Conservation (phyloP, 2,888 invertebrate species). For the Andrena hattorfiana region DNA sequence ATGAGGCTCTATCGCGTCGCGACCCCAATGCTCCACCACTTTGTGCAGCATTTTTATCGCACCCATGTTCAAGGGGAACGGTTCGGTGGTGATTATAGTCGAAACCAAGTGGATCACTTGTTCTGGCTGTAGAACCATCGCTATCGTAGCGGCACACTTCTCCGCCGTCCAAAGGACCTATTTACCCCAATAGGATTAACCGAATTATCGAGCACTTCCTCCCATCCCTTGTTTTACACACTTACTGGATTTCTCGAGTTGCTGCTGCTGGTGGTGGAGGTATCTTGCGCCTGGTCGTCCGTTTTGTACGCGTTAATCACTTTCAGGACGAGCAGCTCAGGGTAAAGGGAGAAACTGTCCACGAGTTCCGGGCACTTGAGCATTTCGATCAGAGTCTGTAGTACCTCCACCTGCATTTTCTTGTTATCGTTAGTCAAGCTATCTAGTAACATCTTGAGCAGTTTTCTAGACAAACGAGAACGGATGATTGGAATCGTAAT, state of each 20-base stretch:
- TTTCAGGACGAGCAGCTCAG: conserved; percentile 95
- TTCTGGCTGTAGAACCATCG: conserved; percentile 92
- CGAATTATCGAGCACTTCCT: not conserved
- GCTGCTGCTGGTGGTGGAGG: conserved; percentile 69
- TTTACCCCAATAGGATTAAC: not conserved
- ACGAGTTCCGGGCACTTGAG: conserved; percentile 92
- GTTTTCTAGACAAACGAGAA: conserved; percentile 78
- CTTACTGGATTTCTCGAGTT: conserved; percentile 82
- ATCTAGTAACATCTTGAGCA: conserved; percentile 91
- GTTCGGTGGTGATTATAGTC: conserved; percentile 95
- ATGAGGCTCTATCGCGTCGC: conserved; percentile 90
- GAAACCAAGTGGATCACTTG: conserved; percentile 91
- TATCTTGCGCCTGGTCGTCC: conserved; percentile 80
- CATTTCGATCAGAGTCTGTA: conserved; percentile 94
- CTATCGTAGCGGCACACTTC: conserved; percentile 91
- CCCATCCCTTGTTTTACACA: conserved; percentile 78
- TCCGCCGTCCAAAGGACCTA: conserved; percentile 94
- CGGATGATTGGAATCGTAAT: not conserved
- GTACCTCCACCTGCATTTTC: conserved; percentile 91
- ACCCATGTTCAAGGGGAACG: conserved; percentile 95
- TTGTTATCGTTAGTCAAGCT: conserved; percentile 88
- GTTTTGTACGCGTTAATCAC: conserved; percentile 94
- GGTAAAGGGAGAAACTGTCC: conserved; percentile 93
- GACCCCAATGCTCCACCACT: conserved; percentile 91
- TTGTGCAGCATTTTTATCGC: conserved; percentile 96